Evolutionary conservation across 2,797 vertebrate species (phyloP), one percentile per base, ranked within the genome.

Genomic region (Melanotaenia trifasciata): DNA sequence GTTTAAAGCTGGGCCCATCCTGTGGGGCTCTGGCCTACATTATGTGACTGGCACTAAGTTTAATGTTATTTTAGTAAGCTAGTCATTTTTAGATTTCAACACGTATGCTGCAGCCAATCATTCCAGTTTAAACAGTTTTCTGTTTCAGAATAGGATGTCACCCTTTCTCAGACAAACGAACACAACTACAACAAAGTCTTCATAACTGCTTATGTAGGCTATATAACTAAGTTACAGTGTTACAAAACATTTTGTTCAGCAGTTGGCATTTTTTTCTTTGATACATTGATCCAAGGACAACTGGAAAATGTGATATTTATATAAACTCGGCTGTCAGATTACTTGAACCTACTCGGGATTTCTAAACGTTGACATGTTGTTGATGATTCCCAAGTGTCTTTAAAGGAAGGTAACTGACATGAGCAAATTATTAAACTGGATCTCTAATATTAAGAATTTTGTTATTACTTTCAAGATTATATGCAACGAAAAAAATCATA

Each of bases 1-100:
- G 64, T 40, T 50, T 36, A 13, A 32, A 81, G 35, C 64, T 1
- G 61, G 85, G 85, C 87, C 89, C 79, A 53, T 84, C 81, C 78
- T 75, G 87, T 36, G 64, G 64, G 78, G 71, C 67, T n/a, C 70
- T 18, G 76, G 78, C 75, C 80, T 78, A 20, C 43, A 18, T 5
- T 45, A 18, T 18, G 5, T 7, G 40, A 20, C 16, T 45, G 18
- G 43, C 18, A 45, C 43, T 7, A 13, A 2, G 4, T 57, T 57
- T 30, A 12, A 2, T 20, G 16, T 18, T 18, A 45, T 2, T 45
- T 45, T 18, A 43, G 40, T 13, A 33, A 33, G 32, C 32, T 7
- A 43, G 43, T 45, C 1, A 3, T 20, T 45, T 45, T 45, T 5
- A 20, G 16, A 45, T 45, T 45, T 20, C 43, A 45, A 7, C 1